Base-by-base conservation (phyloP, 2,797 vertebrate species). In the Lacerta bilineata region DNA sequence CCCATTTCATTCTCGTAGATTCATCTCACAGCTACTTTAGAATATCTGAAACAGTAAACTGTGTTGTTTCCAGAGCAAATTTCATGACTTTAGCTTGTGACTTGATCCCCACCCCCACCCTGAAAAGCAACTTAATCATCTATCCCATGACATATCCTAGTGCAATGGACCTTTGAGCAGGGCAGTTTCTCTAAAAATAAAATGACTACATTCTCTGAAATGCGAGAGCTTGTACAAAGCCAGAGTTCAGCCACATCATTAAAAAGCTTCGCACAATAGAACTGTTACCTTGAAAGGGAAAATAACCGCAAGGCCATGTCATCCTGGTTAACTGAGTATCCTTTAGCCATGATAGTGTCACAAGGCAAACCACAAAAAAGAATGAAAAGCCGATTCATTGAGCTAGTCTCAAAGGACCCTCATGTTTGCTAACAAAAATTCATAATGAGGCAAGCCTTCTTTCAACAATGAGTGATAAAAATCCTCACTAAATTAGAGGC, bases 371-470 rank as follows among this genome's bases (percentile, higher is more conserved):
- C 39, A 69, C 4, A 3, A 29, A 33, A 23, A 33, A 92, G 46
- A 23, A 69, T 91, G 39, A 3, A 84, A 76, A 91, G 92, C 50
- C 33, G 68, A 84, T 91, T 59, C 46, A 90, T 76, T 8, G 0
- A 3, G 46, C 18, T 74, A 84, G 29, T 79, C 87, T 92, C 88
- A 89, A 91, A 84, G 72, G 69, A 1, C 29, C 81, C 90, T 90
- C 92, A 33, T 33, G 88, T 86, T 89, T 91, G 75, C 84, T 90
- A 0, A 0, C 66, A 91, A 88, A 87, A 89, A 68, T 20, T 91
- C 74, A 91, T 87, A 94, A 95, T 92, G 93, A 93, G 86, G 66
- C 81, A 80, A 92, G 69, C 77, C 29, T 87, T 88, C 85, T 80
- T 91, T 87, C 4, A 2, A 36, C 87, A 74, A 91, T 71, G 68